Evolutionary conservation across 2,797 vertebrate species (phyloP).

Genomic region (Knipowitschia caucasica): DNA sequence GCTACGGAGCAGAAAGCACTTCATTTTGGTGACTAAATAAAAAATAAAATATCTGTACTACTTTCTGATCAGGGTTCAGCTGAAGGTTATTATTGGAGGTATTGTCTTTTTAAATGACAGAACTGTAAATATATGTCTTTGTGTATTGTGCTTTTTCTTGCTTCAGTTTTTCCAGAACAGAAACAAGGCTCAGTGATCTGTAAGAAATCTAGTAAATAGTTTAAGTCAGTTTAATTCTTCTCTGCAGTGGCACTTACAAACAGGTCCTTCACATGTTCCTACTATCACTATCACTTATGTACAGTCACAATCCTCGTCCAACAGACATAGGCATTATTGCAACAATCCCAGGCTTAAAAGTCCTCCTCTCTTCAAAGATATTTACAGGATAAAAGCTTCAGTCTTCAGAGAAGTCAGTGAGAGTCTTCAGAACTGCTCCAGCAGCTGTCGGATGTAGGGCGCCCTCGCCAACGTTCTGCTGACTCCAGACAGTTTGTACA

Average conservation of each 20-base stretch:
- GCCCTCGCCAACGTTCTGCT: slow-evolving; percentile 88
- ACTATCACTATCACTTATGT: no score
- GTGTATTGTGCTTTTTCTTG: no score
- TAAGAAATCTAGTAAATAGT: no score
- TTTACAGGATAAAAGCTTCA: slow-evolving; percentile 57
- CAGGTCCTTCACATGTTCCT: slow-evolving; percentile 75
- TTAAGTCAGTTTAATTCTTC: slow-evolving; percentile 11
- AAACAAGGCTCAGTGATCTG: no score
- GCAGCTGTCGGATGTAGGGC: slow-evolving; percentile 91
- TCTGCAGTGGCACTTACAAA: slow-evolving; percentile 89
- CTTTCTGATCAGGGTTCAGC: no score
- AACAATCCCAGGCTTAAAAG: slow-evolving; percentile 89
- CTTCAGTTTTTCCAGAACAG: no score
- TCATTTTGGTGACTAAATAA: no score
- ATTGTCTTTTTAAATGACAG: no score
- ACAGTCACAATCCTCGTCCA: slow-evolving; percentile 95
- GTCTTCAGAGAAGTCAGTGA: slow-evolving; percentile 38
- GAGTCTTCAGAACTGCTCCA: slow-evolving; percentile 89
- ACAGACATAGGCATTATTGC: slow-evolving; percentile 86
- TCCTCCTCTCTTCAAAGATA: slow-evolving; percentile 26
- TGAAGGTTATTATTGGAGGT: no score
- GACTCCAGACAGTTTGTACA: slow-evolving; percentile 90
- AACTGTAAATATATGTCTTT: no score
- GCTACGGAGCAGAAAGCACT: no score
- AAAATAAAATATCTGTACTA: no score